Conservation (phyloP, 2,888 invertebrate species). For the Tetanocera ferruginea region DNA sequence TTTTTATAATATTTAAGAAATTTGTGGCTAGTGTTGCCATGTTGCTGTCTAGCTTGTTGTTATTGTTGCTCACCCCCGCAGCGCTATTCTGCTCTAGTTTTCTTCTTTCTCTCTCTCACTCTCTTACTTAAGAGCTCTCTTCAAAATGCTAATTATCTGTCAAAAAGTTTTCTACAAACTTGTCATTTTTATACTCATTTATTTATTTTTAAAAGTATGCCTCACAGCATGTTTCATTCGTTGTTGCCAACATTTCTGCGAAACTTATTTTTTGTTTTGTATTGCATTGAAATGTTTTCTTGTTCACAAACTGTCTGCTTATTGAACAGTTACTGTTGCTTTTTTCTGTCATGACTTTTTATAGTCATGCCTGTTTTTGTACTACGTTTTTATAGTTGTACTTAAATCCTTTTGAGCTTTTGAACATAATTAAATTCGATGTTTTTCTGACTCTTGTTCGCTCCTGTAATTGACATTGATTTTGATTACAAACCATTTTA, state of each 20-base stretch:
- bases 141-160: slow-evolving; percentile 33
- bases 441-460: slow-evolving; percentile 31
- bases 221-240: neutral
- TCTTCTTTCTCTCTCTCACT: too few relatives aligned
- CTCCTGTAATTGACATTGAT: slow-evolving; percentile 58
- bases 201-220: neutral
- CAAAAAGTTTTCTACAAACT: slow-evolving; percentile 20
- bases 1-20: neutral
- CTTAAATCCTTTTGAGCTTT: neutral
- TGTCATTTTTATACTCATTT: neutral
- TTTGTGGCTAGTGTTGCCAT: neutral
- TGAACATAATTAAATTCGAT: slow-evolving; percentile 1
- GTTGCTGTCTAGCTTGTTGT: neutral
- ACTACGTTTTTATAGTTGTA: neutral
- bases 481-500: slow-evolving; percentile 55
- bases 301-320: neutral
- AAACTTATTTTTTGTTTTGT: neutral
- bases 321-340: neutral
- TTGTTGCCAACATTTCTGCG: neutral
- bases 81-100: neutral
- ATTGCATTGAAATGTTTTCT: neutral
- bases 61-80: neutral
- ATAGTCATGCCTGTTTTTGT: neutral
- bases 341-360: neutral
- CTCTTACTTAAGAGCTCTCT: neutral